A percentile compares a stretch with the other conserved stretches of the same genome.
Conservation (phyloP, 2,113 vertebrate species). For the Electrona antarctica region DNA sequence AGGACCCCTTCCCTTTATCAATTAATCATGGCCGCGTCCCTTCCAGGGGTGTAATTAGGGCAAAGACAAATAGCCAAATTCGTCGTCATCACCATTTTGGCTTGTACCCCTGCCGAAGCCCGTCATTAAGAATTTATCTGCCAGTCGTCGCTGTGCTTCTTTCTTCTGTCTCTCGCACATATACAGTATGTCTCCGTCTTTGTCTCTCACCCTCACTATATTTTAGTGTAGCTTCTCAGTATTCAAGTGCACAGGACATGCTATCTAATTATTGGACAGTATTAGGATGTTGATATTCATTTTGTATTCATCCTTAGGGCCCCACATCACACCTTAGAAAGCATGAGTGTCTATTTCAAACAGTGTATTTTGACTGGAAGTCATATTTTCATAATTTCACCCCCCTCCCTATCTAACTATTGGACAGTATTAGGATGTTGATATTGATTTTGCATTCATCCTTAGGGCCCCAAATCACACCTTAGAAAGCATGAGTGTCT, state of each 20-base stretch:
- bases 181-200: conserved; percentile 78
- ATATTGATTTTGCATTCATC: too few relatives aligned
- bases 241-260: conserved; percentile 34
- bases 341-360: conserved; percentile 17
- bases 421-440: too few relatives aligned
- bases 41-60: conserved; percentile 96
- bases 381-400: too few relatives aligned
- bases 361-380: too few relatives aligned
- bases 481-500: too few relatives aligned
- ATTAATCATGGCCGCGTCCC: conserved; percentile 97
- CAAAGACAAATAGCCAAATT: conserved; percentile 93
- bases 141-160: conserved; percentile 84
- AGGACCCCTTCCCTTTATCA: conserved; percentile 89
- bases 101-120: conserved; percentile 81
- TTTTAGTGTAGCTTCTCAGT: conserved; percentile 39
- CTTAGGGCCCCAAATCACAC: too few relatives aligned
- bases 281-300: too few relatives aligned
- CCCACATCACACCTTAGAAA: not conserved
- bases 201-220: conserved; percentile 21
- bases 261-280: too few relatives aligned
- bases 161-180: conserved; percentile 15
- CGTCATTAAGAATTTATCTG: conserved; percentile 98
- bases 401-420: too few relatives aligned
- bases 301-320: too few relatives aligned
- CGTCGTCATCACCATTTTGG: conserved; percentile 73